These are phyloP conservation scores for Argyrosomus japonicus DNA, from an alignment of 2,113 vertebrate species.

Conservation along the genomic window DNA sequence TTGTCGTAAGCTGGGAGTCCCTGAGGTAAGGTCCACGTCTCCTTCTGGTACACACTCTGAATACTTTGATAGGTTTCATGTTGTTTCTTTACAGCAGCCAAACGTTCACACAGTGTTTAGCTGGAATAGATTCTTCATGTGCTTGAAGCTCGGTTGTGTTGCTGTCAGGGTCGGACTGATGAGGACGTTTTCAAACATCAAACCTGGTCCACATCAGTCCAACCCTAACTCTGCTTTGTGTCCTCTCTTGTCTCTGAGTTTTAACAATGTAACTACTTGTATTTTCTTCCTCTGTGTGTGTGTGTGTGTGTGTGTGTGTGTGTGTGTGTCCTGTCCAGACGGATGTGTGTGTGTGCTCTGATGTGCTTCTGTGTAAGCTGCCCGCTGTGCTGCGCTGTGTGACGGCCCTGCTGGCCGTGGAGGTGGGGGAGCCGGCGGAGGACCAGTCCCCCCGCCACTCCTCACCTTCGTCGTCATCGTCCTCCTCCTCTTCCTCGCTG, in stretches of 20 bases:
- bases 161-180: slow-evolving; percentile 41
- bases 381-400: slow-evolving; percentile 85
- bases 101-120: background rate
- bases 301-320: too few relatives aligned
- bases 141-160: slow-evolving; percentile 40
- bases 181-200: background rate
- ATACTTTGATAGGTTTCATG: too few relatives aligned
- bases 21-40: slow-evolving; percentile 84
- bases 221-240: slow-evolving; percentile 26
- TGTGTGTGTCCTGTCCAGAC: slow-evolving; percentile 74
- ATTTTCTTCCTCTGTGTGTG: slow-evolving; percentile 28
- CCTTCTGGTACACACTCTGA: background rate
- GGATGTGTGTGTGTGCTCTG: slow-evolving; percentile 87
- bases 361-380: slow-evolving; percentile 88
- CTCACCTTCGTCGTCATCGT: slow-evolving; percentile 48
- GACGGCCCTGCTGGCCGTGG: slow-evolving; percentile 79
- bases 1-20: slow-evolving; percentile 90
- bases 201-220: slow-evolving; percentile 6
- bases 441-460: slow-evolving; percentile 10
- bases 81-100: background rate
- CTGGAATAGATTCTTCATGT: background rate
- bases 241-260: slow-evolving; percentile 15
- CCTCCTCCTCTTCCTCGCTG: slow-evolving; percentile 71
- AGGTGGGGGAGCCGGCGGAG: slow-evolving; percentile 57
- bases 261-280: slow-evolving; percentile 30